phyloP scores from a whole-genome alignment of 1,140 invertebrate genomes.

The Paralvinella palmiformis region DNA sequence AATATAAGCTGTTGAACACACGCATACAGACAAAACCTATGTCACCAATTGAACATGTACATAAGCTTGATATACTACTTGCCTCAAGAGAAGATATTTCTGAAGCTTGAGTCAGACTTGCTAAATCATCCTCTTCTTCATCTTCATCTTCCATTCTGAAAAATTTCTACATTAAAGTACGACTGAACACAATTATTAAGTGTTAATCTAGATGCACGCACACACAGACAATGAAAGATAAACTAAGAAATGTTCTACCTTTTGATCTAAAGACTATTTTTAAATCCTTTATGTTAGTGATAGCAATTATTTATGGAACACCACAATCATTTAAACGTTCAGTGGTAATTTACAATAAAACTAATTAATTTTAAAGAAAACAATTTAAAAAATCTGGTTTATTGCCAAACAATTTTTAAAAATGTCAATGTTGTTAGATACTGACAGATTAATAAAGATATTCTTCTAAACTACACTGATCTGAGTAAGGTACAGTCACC shows the following conservation, averaged over 20 bases:
- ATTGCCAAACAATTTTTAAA: too few relatives aligned
- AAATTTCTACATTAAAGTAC: too few relatives aligned
- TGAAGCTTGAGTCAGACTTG: background rate
- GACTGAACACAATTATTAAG: background rate
- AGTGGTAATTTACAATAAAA: too few relatives aligned
- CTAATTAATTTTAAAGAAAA: too few relatives aligned
- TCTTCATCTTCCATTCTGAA: slow-evolving; percentile 10
- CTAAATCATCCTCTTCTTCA: slow-evolving; percentile 2
- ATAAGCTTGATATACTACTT: background rate
- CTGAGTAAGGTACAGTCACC: too few relatives aligned
- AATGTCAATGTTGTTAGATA: too few relatives aligned
- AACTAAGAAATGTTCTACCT: too few relatives aligned
- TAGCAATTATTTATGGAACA: background rate
- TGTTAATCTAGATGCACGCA: background rate
- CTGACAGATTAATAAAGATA: too few relatives aligned
- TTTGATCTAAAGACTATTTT: background rate
- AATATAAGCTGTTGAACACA: background rate
- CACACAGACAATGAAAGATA: too few relatives aligned
- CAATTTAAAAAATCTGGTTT: too few relatives aligned
- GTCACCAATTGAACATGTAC: background rate
- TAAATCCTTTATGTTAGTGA: background rate
- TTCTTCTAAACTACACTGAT: too few relatives aligned
- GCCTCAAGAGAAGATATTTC: background rate
- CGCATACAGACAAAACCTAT: background rate
- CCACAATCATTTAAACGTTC: too few relatives aligned